Conservation (phyloP, 2,113 vertebrate species). For the Engystomops pustulosus region DNA sequence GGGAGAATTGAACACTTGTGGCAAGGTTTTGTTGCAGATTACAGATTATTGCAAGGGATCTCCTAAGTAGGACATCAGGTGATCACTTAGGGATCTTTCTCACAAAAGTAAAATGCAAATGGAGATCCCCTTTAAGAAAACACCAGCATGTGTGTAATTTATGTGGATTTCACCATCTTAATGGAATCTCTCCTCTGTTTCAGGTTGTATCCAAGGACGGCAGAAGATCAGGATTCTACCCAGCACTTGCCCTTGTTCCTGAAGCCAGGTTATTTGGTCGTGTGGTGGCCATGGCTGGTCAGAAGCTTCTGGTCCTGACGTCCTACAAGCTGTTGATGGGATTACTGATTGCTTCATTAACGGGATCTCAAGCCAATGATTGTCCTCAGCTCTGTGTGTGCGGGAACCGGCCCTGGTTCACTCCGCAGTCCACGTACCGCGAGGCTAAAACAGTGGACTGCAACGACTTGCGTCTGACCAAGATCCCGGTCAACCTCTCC, state of each 20-base stretch:
- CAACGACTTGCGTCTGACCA: conserved; percentile 94
- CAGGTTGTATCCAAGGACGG: conserved; percentile 8
- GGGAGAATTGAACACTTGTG: too few relatives aligned
- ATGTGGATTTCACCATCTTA: neutral
- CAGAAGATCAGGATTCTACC: neutral
- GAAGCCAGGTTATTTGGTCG: conserved; percentile 60
- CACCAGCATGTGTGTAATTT: too few relatives aligned
- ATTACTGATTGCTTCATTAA: conserved; percentile 73
- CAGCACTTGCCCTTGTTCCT: neutral
- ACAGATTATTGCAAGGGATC: neutral
- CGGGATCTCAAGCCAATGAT: conserved; percentile 81
- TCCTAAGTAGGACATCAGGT: neutral
- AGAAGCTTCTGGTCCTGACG: conserved; percentile 62
- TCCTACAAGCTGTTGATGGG: conserved; percentile 76
- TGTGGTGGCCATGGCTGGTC: conserved; percentile 80
- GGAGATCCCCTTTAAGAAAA: too few relatives aligned
- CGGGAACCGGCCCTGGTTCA: conserved; percentile 97
- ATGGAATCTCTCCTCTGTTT: neutral
- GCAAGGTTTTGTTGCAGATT: neutral
- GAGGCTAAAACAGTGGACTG: conserved; percentile 97
- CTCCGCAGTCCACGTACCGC: conserved; percentile 95
- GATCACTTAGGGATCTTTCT: too few relatives aligned
- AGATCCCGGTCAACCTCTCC: conserved; percentile 92
- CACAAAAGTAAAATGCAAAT: too few relatives aligned
- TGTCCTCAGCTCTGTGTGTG: conserved; percentile 97